phyloP scores from a whole-genome alignment of 2,888 invertebrate species.

The Gryllus longicercus region DNA sequence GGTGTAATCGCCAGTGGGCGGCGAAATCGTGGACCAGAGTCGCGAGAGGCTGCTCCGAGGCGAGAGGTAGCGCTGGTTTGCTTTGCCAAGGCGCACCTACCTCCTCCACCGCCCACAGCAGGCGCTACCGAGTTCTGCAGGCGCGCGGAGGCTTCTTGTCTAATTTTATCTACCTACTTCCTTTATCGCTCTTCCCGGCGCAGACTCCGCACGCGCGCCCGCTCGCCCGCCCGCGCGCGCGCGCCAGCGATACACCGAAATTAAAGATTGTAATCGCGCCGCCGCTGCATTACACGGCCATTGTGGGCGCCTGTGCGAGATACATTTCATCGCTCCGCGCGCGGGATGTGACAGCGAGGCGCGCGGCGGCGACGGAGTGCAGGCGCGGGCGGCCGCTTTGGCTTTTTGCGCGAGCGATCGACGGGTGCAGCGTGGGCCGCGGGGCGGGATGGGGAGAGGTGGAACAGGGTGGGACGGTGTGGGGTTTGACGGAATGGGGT shows the following conservation, averaged over 20 bases:
- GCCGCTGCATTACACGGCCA: not conserved
- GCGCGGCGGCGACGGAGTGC: not conserved
- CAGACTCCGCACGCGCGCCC: not conserved
- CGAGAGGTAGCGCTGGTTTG: too few species aligned
- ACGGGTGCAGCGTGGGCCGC: too few species aligned
- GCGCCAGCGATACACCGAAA: not conserved
- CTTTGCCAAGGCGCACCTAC: too few species aligned
- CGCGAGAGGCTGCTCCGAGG: too few species aligned
- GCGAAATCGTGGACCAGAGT: too few species aligned
- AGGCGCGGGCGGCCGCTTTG: not conserved
- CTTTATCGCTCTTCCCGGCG: not conserved
- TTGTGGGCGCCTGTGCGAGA: not conserved
- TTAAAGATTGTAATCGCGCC: not conserved
- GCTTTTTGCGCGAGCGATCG: not conserved
- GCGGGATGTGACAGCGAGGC: not conserved
- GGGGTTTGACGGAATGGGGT: too few species aligned
- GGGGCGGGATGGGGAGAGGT: too few species aligned
- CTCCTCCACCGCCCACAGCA: too few species aligned
- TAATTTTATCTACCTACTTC: conserved; percentile 1
- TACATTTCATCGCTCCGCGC: not conserved
- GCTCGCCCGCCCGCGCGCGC: not conserved
- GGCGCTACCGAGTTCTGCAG: too few species aligned
- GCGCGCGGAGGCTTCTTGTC: not conserved
- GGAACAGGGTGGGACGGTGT: too few species aligned
- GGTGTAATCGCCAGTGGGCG: too few species aligned